These are phyloP conservation scores for Climacteris rufus DNA, from an alignment of 2,113 vertebrate species.

Conservation along the genomic window DNA sequence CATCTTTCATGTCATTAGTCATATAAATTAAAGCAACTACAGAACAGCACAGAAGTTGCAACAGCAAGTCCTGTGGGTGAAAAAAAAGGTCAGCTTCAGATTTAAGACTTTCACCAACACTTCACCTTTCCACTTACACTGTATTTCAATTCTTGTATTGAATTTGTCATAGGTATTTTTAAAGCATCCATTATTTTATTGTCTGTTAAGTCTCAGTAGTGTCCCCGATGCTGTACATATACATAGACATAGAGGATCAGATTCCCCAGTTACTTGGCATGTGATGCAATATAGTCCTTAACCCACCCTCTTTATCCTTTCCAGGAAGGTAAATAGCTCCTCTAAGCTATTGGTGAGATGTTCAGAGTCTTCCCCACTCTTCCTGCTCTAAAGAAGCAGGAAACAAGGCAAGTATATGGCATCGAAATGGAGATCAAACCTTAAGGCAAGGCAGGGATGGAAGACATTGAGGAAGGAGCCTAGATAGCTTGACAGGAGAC, in stretches of 20 bases:
- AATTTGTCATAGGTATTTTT: conserved; percentile 46
- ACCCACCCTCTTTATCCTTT: not conserved
- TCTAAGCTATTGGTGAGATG: not conserved
- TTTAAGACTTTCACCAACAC: conserved; percentile 58
- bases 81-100: conserved; percentile 52
- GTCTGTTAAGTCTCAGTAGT: not conserved
- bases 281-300: not conserved
- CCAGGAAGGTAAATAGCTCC: not conserved
- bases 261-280: not conserved
- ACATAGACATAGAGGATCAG: not conserved
- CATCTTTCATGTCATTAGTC: conserved; percentile 78
- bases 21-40: conserved; percentile 76
- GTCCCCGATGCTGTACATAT: not conserved
- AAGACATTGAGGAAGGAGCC: not conserved
- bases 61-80: conserved; percentile 32
- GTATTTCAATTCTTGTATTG: conserved; percentile 38
- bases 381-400: not conserved
- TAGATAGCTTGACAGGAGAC: not conserved
- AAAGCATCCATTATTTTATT: not conserved
- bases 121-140: conserved; percentile 55
- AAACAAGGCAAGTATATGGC: not conserved
- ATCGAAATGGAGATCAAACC: not conserved
- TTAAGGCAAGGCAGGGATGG: not conserved
- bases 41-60: conserved; percentile 54
- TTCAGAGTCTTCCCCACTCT: not conserved